Conservation (phyloP, 2,888 invertebrate species). For the Xylota segnis region DNA sequence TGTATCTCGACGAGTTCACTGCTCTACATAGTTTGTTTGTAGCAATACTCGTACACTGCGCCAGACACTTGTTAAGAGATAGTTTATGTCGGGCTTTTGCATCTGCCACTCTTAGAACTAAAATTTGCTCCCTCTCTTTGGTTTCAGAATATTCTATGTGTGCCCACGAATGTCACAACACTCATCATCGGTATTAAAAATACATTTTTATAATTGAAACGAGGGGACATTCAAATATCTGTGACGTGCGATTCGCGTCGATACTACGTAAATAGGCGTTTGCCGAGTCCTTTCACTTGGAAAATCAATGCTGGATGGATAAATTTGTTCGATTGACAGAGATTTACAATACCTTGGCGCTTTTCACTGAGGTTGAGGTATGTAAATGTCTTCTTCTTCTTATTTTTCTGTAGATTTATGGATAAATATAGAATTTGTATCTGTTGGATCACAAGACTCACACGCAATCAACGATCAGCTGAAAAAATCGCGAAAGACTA, state of each 20-base stretch:
- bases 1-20: conserved; percentile 27
- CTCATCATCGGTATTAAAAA: conserved; percentile 56
- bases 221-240: conserved; percentile 57
- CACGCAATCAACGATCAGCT: conserved; percentile 64
- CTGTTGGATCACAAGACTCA: conserved; percentile 7
- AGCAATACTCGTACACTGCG: neutral
- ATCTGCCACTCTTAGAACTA: conserved; percentile 7
- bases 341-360: conserved; percentile 38
- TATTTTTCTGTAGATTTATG: conserved; percentile 10
- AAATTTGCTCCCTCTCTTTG: neutral
- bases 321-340: conserved; percentile 6
- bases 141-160: neutral
- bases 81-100: neutral
- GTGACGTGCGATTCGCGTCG: conserved; percentile 73
- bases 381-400: neutral
- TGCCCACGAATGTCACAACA: conserved; percentile 73
- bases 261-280: conserved; percentile 60
- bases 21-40: neutral
- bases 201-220: conserved; percentile 66
- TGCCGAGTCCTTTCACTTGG: conserved; percentile 21
- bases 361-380: neutral
- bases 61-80: conserved; percentile 25
- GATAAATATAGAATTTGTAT: conserved; percentile 4
- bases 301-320: conserved; percentile 43
- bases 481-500: conserved; percentile 74